Evolutionary conservation across 2,797 vertebrate genomes (phyloP).

Genomic region (Notolepis coatsorum): DNA sequence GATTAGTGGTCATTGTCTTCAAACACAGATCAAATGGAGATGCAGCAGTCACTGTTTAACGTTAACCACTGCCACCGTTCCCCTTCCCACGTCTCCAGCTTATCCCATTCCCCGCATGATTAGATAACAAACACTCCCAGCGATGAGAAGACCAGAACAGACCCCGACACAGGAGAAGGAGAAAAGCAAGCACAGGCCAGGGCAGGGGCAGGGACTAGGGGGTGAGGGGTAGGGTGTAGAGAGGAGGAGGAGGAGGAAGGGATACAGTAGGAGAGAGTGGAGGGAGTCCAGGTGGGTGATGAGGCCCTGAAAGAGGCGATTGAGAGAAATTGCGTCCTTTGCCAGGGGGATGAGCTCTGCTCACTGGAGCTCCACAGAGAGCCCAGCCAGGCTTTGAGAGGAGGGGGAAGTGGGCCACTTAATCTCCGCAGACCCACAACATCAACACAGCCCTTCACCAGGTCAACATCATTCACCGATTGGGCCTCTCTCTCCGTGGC

Average conservation of each 20-base stretch:
- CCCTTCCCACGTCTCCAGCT: constrained; percentile 18
- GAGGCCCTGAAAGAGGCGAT: constrained; percentile 45
- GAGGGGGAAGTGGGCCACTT: constrained; percentile 47
- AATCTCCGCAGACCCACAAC: constrained; percentile 44
- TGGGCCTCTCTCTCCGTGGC: constrained; percentile 24
- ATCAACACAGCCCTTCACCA: constrained; percentile 35
- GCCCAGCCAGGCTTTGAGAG: constrained; percentile 6
- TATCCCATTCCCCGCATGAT: constrained; percentile 37
- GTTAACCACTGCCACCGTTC: constrained; percentile 23
- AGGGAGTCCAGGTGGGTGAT: constrained; percentile 19
- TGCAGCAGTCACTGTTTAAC: not conserved
- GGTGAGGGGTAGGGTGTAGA: constrained; percentile 7
- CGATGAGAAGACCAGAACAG: constrained; percentile 46
- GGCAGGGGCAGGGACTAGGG: constrained; percentile 5
- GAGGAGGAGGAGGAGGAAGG: not conserved
- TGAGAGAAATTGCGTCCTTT: constrained; percentile 42
- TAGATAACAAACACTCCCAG: constrained; percentile 62
- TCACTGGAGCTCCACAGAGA: constrained; percentile 25
- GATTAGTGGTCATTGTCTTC: not conserved
- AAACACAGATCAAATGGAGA: constrained; percentile 28
- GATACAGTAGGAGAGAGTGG: constrained; percentile 16
- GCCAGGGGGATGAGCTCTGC: constrained; percentile 39
- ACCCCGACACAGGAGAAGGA: constrained; percentile 30
- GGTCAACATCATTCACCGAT: constrained; percentile 47
- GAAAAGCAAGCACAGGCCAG: constrained; percentile 29